Evolutionary conservation across 2,797 vertebrate genomes (phyloP).

Genomic region (Lerista edwardsae): DNA sequence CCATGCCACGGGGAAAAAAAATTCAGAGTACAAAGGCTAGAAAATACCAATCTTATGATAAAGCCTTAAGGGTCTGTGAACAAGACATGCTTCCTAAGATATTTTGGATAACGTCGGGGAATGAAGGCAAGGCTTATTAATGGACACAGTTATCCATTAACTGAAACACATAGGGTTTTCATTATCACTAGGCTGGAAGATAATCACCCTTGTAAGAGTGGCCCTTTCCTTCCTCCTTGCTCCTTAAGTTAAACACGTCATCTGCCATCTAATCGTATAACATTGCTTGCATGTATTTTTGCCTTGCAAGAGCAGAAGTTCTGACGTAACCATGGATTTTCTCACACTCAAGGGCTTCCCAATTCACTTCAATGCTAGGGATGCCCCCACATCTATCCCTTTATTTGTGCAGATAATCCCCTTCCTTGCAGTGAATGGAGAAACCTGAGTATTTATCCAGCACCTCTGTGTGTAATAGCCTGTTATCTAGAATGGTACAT

Average conservation of each 20-base stretch:
- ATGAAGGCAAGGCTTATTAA: background rate
- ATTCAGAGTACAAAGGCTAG: background rate
- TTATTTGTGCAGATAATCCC: background rate
- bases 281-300: background rate
- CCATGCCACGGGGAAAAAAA: background rate
- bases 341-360: background rate
- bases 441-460: background rate
- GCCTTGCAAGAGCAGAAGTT: background rate
- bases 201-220: background rate
- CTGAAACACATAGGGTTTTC: background rate
- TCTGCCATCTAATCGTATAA: background rate
- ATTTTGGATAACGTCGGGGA: background rate
- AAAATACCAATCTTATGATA: background rate
- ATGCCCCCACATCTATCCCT: background rate
- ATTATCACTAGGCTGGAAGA: background rate
- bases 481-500: background rate
- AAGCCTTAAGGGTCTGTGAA: background rate
- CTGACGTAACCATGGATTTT: too few species aligned
- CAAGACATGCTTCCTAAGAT: background rate
- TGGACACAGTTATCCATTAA: background rate
- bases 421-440: background rate
- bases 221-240: background rate
- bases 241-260: background rate
- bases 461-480: background rate
- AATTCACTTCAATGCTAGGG: background rate